A percentile compares a stretch with the other conserved stretches of the same genome.
These are phyloP conservation scores for Polypterus senegalus DNA, from an alignment of 2,113 vertebrate species.

Conservation along the genomic window DNA sequence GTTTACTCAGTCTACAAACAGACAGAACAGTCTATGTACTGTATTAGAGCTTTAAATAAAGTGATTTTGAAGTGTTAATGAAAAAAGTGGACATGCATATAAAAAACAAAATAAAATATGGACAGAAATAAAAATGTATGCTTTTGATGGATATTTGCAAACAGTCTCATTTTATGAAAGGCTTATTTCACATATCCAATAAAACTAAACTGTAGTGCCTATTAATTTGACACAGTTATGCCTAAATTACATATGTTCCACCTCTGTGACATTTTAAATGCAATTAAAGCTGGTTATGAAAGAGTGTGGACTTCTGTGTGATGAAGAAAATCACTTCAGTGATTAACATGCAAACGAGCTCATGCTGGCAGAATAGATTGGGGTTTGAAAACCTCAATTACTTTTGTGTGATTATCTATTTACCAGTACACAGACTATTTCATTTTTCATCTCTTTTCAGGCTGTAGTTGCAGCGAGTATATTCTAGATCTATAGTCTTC, in stretches of 20 bases:
- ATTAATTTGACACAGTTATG: slow-evolving; percentile 98
- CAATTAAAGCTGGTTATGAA: slow-evolving; percentile 99
- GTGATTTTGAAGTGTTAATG: too few species aligned
- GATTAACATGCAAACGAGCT: slow-evolving; percentile 99
- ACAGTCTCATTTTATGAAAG: slow-evolving; percentile 43
- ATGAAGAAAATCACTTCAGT: slow-evolving; percentile 91
- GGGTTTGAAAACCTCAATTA: slow-evolving; percentile 99
- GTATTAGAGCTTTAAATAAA: too few species aligned
- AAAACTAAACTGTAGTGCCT: slow-evolving; percentile 49
- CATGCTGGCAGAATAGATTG: slow-evolving; percentile 98
- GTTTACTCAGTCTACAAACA: too few species aligned
- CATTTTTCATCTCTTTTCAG: slow-evolving; percentile 87
- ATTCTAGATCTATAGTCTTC: too few species aligned
- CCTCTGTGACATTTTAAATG: slow-evolving; percentile 98
- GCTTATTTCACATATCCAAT: slow-evolving; percentile 31
- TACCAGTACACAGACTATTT: slow-evolving; percentile 99
- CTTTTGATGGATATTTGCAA: slow-evolving; percentile 29
- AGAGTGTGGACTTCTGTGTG: slow-evolving; percentile 88
- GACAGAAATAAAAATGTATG: background rate
- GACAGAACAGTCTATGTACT: too few species aligned
- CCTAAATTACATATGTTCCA: slow-evolving; percentile 96
- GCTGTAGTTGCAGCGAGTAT: slow-evolving; percentile 51
- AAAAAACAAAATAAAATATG: slow-evolving; percentile 35
- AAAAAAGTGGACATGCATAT: slow-evolving; percentile 3
- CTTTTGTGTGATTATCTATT: slow-evolving; percentile 99